Conservation (phyloP, 2,113 vertebrate species). For the Vombatus ursinus region DNA sequence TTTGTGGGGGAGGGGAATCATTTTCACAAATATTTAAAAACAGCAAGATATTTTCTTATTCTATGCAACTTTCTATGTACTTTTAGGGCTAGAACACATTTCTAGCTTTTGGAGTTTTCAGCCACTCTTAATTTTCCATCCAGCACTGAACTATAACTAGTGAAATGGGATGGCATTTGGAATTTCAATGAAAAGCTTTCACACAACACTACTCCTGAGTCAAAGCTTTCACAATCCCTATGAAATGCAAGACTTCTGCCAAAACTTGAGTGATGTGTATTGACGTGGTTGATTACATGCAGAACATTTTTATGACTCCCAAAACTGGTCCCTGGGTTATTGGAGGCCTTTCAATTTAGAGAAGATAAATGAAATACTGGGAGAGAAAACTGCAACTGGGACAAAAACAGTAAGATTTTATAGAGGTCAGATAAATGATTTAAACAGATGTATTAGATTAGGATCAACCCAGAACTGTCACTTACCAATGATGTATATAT, state of each 20-base stretch:
- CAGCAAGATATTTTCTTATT: not conserved
- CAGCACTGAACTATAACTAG: not conserved
- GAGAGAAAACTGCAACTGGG: not conserved
- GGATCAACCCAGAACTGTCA: not conserved
- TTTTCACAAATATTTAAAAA: not conserved
- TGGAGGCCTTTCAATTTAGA: not conserved
- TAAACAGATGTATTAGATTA: not conserved
- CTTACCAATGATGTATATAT: not conserved
- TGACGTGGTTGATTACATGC: conserved; percentile 21
- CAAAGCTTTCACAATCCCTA: not conserved
- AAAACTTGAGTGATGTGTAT: conserved; percentile 17
- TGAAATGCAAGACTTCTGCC: not conserved
- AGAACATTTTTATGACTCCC: not conserved
- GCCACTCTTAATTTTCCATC: not conserved
- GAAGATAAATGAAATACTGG: not conserved
- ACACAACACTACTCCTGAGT: not conserved
- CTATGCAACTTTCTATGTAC: not conserved
- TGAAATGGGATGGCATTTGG: not conserved
- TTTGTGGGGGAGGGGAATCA: not conserved
- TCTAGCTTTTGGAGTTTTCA: not conserved
- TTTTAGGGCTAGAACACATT: not conserved
- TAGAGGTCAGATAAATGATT: not conserved
- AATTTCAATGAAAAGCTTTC: not conserved
- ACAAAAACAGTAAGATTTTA: not conserved
- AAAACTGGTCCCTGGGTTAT: not conserved